These are phyloP conservation scores for Euplagia quadripunctaria DNA, from an alignment of 2,888 invertebrate species.

Conservation along the genomic window DNA sequence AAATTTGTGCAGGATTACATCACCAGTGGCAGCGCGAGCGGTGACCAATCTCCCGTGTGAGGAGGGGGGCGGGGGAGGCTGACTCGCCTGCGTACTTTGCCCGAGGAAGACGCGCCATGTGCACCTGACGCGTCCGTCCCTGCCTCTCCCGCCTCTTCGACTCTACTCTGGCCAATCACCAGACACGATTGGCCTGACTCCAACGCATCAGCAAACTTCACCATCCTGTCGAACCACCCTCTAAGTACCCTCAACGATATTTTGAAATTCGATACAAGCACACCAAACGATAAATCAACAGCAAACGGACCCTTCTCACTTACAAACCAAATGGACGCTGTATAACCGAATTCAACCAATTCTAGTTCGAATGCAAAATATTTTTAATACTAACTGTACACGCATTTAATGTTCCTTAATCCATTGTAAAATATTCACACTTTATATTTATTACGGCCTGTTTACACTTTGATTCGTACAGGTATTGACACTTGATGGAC, in stretches of 20 bases:
- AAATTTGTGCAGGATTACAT: slow-evolving; percentile 78
- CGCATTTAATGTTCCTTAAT: slow-evolving; percentile 10
- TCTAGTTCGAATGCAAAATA: slow-evolving; percentile 38
- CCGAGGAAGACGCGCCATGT: slow-evolving; percentile 75
- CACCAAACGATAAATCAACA: slow-evolving; percentile 27
- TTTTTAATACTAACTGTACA: slow-evolving; percentile 45
- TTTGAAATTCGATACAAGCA: slow-evolving; percentile 25
- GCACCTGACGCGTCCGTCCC: slow-evolving; percentile 56
- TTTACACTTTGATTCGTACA: not conserved
- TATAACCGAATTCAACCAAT: slow-evolving; percentile 36
- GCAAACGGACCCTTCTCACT: slow-evolving; percentile 47
- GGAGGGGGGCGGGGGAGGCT: slow-evolving; percentile 85
- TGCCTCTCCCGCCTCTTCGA: slow-evolving; percentile 73
- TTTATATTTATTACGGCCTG: not conserved
- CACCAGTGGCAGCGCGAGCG: slow-evolving; percentile 82
- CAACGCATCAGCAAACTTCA: slow-evolving; percentile 23
- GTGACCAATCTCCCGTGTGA: slow-evolving; percentile 85
- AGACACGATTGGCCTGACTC: slow-evolving; percentile 40
- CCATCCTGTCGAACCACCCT: slow-evolving; percentile 19
- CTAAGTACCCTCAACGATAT: slow-evolving; percentile 28
- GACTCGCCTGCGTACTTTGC: slow-evolving; percentile 79
- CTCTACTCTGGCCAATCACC: slow-evolving; percentile 42
- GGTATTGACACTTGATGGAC: no score
- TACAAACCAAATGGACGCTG: slow-evolving; percentile 38
- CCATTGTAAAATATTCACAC: slow-evolving; percentile 2